phyloP scores from a whole-genome alignment of 2,888 invertebrate species.

The Schrankia costaestrigalis region DNA sequence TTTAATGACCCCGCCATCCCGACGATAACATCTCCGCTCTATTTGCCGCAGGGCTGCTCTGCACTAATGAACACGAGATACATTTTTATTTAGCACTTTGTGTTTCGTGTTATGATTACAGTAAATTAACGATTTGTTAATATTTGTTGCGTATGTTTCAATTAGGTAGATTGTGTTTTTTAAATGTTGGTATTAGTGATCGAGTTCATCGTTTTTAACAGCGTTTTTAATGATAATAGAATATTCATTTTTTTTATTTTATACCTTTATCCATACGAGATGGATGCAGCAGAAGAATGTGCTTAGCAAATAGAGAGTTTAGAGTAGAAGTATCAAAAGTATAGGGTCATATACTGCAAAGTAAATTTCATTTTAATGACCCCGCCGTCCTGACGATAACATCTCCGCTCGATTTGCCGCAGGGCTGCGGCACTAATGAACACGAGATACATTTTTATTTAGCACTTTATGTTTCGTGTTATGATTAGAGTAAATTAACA shows the following conservation, averaged over 20 bases:
- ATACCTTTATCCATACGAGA: no score
- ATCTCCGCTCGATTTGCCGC: slow-evolving; percentile 60
- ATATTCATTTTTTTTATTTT: no score
- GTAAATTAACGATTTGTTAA: slow-evolving; percentile 6
- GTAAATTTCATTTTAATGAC: slow-evolving; percentile 78
- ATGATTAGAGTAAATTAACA: slow-evolving; percentile 10
- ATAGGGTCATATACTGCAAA: no score
- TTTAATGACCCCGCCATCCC: slow-evolving; percentile 63
- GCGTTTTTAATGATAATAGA: no score
- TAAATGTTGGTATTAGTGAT: no score
- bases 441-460: slow-evolving; percentile 28
- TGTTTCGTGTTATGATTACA: slow-evolving; percentile 15
- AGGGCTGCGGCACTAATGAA: slow-evolving; percentile 41
- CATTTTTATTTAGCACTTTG: slow-evolving; percentile 26
- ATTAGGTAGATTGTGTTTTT: neutral
- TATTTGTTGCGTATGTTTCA: no score
- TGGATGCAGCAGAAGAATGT: no score
- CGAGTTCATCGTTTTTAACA: no score
- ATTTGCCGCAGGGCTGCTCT: slow-evolving; percentile 57
- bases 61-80: slow-evolving; percentile 21
- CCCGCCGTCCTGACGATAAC: slow-evolving; percentile 47
- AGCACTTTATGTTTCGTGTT: slow-evolving; percentile 14
- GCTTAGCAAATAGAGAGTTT: no score
- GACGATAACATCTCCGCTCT: slow-evolving; percentile 58
- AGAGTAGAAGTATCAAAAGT: no score